Conservation (phyloP, 1,140 invertebrate genomes). For the Neomicropteryx cornuta region DNA sequence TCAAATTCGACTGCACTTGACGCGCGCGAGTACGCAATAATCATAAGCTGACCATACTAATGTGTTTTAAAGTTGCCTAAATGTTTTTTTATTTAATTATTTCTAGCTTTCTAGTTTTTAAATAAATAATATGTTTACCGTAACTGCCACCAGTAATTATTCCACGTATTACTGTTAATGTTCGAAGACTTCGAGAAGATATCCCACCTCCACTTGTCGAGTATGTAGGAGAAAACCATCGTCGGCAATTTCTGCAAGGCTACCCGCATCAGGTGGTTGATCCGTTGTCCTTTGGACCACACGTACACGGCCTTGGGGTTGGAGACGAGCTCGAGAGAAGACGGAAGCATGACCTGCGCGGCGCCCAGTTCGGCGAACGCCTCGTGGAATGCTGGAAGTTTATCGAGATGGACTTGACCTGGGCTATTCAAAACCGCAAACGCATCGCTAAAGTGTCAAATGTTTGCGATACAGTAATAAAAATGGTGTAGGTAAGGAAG, state of each 20-base stretch:
- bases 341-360: conserved; percentile 44
- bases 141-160: conserved; percentile 50
- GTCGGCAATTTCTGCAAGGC: conserved; percentile 54
- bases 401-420: neutral
- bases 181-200: conserved; percentile 47
- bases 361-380: conserved; percentile 57
- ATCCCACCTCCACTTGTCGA: conserved; percentile 47
- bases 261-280: conserved; percentile 50
- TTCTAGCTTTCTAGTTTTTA: too few relatives aligned
- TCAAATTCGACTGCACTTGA: too few relatives aligned
- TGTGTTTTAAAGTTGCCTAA: too few relatives aligned
- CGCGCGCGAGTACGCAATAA: too few relatives aligned
- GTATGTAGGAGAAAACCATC: conserved; percentile 41
- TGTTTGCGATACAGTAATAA: too few relatives aligned
- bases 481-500: too few relatives aligned
- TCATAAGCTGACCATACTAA: too few relatives aligned
- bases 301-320: conserved; percentile 24
- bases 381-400: conserved; percentile 51
- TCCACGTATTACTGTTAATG: conserved; percentile 36
- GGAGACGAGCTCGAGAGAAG: conserved; percentile 41
- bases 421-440: too few relatives aligned
- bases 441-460: too few relatives aligned
- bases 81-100: too few relatives aligned
- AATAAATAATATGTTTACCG: conserved; percentile 33
- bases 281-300: conserved; percentile 26